These are phyloP conservation scores for Gopherus evgoodei DNA, from an alignment of 2,113 vertebrate genomes.

Conservation along the genomic window DNA sequence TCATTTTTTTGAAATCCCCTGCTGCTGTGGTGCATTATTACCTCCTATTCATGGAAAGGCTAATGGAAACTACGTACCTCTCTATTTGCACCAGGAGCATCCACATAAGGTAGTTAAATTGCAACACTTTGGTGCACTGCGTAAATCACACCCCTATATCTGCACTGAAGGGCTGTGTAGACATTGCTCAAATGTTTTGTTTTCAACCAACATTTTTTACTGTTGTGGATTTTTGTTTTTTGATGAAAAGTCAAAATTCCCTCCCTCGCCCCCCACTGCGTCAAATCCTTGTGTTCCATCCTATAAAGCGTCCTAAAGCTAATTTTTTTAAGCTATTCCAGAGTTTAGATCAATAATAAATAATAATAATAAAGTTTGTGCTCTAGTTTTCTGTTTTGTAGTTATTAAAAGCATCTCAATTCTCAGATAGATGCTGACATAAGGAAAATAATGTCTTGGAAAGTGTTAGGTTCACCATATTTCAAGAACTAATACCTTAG, in stretches of 20 bases:
- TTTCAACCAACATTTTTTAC: not conserved
- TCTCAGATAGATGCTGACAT: slow-evolving; percentile 79
- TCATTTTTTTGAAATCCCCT: slow-evolving; percentile 54
- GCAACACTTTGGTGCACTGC: not conserved
- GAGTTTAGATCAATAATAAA: not conserved
- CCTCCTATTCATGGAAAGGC: not conserved
- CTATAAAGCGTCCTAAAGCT: slow-evolving; percentile 45
- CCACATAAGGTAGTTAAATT: not conserved
- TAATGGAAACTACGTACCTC: not conserved
- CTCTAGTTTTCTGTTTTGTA: slow-evolving; percentile 67
- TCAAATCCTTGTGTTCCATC: slow-evolving; percentile 39
- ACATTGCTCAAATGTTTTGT: not conserved
- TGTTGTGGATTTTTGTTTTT: not conserved
- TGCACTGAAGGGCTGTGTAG: not conserved
- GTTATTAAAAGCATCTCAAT: slow-evolving; percentile 77
- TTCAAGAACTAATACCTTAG: slow-evolving; percentile 81
- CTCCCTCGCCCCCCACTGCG: not conserved
- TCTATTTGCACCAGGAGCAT: too few species aligned
- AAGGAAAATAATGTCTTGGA: slow-evolving; percentile 76
- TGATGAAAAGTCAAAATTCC: not conserved
- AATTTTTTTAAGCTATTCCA: slow-evolving; percentile 36
- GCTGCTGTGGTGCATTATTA: slow-evolving; percentile 20
- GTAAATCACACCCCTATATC: not conserved
- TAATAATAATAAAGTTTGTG: slow-evolving; percentile 23
- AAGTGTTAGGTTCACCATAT: slow-evolving; percentile 81